Conservation (phyloP, 2,888 invertebrate species). For the Chirona hameri region DNA sequence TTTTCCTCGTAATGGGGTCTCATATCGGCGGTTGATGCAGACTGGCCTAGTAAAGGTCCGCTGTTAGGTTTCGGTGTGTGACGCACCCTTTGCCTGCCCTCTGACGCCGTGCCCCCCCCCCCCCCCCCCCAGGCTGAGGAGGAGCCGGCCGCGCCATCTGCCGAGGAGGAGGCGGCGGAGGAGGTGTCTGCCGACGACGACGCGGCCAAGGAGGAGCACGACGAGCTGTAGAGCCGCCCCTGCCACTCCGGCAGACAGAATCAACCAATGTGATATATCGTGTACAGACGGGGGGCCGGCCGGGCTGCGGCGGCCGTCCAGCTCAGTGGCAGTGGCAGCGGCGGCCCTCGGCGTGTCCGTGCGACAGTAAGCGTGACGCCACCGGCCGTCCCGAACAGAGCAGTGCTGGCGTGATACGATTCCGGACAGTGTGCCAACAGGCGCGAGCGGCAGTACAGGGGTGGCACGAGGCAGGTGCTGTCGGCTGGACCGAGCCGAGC, state of each 20-base stretch:
- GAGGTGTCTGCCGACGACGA: background rate
- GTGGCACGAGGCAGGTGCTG: too few species aligned
- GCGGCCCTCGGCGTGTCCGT: background rate
- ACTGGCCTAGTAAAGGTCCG: too few species aligned
- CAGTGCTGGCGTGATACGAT: background rate
- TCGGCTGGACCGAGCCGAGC: too few species aligned
- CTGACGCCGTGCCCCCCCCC: background rate
- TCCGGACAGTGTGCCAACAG: background rate
- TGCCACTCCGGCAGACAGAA: background rate
- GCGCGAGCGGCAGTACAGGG: too few species aligned
- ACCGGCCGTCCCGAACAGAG: background rate
- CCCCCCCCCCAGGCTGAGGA: background rate
- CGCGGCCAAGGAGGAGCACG: slow-evolving; percentile 4
- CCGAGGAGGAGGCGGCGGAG: background rate
- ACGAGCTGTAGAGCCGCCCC: background rate
- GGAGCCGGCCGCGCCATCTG: background rate
- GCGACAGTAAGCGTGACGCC: background rate
- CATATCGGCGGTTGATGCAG: too few species aligned
- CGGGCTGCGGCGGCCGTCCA: background rate
- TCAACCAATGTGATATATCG: background rate
- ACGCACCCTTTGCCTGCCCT: background rate
- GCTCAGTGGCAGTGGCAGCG: background rate
- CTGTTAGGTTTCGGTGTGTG: too few species aligned
- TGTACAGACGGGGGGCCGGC: background rate
- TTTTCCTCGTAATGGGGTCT: too few species aligned